Conservation (phyloP, 1,140 invertebrate species). For the Dufourea novaeangliae region DNA sequence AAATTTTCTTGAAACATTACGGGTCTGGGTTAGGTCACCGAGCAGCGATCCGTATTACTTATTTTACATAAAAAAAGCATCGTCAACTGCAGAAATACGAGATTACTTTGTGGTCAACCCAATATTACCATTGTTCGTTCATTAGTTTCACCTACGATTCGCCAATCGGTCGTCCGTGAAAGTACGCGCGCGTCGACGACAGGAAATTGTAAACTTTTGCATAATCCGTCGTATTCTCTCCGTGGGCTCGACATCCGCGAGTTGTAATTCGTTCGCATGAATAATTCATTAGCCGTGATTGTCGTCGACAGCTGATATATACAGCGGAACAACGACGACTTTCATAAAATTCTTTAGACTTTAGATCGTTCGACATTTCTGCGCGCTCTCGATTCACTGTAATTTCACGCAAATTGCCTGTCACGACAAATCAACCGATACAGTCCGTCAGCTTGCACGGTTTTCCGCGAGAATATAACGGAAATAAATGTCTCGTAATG, state of each 20-base stretch:
- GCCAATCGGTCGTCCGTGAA: neutral
- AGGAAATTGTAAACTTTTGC: constrained; percentile 23
- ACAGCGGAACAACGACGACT: constrained; percentile 3
- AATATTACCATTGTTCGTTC: neutral
- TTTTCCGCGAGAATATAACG: constrained; percentile 18
- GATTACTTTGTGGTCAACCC: too few species aligned
- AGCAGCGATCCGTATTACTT: too few species aligned
- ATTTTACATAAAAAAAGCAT: neutral
- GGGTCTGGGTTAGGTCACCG: too few species aligned
- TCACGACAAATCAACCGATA: constrained; percentile 34
- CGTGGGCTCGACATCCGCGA: neutral
- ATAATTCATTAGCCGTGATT: constrained; percentile 43
- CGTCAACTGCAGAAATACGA: too few species aligned
- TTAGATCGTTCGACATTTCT: neutral
- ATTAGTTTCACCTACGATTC: neutral
- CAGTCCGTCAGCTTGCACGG: neutral
- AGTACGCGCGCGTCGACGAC: neutral
- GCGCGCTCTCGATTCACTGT: neutral
- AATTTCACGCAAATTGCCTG: constrained; percentile 34
- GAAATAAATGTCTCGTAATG: constrained; percentile 30
- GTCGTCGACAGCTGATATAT: constrained; percentile 18
- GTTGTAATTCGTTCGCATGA: constrained; percentile 31
- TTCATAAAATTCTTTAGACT: neutral
- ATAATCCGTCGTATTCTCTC: neutral
- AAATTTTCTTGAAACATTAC: too few species aligned